These are phyloP conservation scores for Caenorhabditis parvicauda DNA, from an alignment of 2,888 invertebrate species.

Conservation along the genomic window DNA sequence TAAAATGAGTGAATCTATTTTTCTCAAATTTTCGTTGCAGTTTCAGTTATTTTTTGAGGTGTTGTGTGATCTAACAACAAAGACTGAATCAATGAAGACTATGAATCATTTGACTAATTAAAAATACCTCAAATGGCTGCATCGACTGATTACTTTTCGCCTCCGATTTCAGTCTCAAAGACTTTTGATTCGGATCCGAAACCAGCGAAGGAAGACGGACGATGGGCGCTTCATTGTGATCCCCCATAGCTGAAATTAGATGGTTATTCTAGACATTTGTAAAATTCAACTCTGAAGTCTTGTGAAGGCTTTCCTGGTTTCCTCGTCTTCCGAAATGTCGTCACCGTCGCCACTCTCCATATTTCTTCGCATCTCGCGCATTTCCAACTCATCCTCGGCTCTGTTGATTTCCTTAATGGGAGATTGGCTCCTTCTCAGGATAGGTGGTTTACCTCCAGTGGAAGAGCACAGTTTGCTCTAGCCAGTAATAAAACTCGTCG, in stretches of 20 bases:
- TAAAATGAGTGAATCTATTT: no score
- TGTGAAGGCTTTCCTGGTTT: constrained; percentile 30
- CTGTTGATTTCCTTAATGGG: constrained; percentile 22
- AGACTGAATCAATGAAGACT: no score
- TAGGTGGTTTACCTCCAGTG: constrained; percentile 14
- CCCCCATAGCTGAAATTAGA: constrained; percentile 14
- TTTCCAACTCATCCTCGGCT: constrained; percentile 38
- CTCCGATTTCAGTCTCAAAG: constrained; percentile 10
- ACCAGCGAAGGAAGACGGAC: constrained; percentile 32
- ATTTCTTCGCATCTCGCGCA: constrained; percentile 36
- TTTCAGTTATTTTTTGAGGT: no score
- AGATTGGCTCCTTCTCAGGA: neutral
- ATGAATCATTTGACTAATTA: no score
- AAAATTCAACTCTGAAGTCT: constrained; percentile 16
- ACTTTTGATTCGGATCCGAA: constrained; percentile 18
- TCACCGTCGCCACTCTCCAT: constrained; percentile 12
- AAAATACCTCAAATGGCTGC: constrained; percentile 24
- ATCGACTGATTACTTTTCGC: constrained; percentile 3
- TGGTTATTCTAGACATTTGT: neutral
- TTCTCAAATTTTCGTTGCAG: no score
- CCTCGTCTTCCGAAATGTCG: constrained; percentile 11
- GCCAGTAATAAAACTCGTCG: constrained; percentile 26
- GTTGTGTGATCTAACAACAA: no score
- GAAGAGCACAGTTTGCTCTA: constrained; percentile 22
- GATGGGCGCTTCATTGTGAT: constrained; percentile 23